Evolutionary conservation across 2,888 invertebrate genomes (phyloP).

Genomic region (Drosophila neonasuta): DNA sequence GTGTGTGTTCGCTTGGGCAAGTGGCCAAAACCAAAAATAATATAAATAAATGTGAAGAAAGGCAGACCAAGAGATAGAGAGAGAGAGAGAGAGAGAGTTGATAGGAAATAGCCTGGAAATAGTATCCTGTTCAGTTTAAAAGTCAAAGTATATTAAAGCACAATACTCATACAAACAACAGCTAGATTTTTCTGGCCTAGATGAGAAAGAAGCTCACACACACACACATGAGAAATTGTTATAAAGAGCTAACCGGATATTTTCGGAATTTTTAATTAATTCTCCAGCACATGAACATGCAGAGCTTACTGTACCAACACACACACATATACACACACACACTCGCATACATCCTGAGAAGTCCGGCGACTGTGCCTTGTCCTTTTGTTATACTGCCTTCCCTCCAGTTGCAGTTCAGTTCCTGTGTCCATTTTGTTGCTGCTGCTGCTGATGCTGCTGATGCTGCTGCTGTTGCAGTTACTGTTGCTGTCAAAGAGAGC

Average conservation of each 20-base stretch:
- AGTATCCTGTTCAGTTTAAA: constrained; percentile 40
- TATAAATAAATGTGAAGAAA: constrained; percentile 25
- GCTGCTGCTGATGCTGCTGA: constrained; percentile 8
- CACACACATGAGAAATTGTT: constrained; percentile 69
- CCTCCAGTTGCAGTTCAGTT: constrained; percentile 47
- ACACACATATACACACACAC: constrained; percentile 14
- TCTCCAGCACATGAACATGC: constrained; percentile 56
- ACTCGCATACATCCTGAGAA: constrained; percentile 60
- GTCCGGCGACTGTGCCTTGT: constrained; percentile 60
- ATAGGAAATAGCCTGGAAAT: constrained; percentile 33
- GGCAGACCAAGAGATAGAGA: background rate
- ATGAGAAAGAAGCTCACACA: constrained; percentile 44
- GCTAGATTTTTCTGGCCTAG: constrained; percentile 55
- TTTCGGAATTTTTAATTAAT: constrained; percentile 79
- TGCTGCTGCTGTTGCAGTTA: constrained; percentile 16
- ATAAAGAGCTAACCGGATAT: constrained; percentile 77
- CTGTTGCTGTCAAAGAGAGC: constrained; percentile 52
- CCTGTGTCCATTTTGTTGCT: constrained; percentile 51
- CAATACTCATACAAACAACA: constrained; percentile 30
- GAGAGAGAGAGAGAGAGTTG: background rate
- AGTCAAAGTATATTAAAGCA: constrained; percentile 61
- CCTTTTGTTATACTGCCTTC: constrained; percentile 43
- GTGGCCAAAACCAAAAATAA: constrained; percentile 30
- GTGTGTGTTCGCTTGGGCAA: constrained; percentile 29
- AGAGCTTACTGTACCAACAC: constrained; percentile 27